phyloP scores from a whole-genome alignment of 2,113 vertebrate genomes.

The Ceuthmochares aereus region DNA sequence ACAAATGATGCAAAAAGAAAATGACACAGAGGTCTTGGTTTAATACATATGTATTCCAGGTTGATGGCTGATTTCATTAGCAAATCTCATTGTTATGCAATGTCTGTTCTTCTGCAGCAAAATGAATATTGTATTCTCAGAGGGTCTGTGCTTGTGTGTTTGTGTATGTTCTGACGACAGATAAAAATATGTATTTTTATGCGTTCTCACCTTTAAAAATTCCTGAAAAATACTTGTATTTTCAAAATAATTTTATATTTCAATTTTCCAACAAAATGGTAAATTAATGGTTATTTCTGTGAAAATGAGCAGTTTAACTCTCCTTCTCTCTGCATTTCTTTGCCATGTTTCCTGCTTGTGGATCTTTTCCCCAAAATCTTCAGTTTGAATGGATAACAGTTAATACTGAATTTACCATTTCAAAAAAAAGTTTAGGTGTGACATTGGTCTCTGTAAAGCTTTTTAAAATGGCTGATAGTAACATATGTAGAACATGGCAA shows the following conservation, averaged over 20 bases:
- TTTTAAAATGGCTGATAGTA: neutral
- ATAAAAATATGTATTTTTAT: constrained; percentile 56
- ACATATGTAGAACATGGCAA: neutral
- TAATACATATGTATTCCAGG: constrained; percentile 99
- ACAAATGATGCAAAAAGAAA: constrained; percentile 95
- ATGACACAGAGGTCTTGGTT: constrained; percentile 93
- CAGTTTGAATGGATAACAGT: neutral
- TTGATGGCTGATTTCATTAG: constrained; percentile 99
- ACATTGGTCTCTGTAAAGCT: neutral
- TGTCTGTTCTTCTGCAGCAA: constrained; percentile 99
- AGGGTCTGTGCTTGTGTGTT: constrained; percentile 68
- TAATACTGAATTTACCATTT: constrained; percentile 10
- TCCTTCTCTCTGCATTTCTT: neutral
- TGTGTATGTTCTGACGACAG: constrained; percentile 59
- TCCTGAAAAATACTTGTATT: neutral
- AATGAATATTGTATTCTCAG: constrained; percentile 97
- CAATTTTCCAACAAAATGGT: neutral
- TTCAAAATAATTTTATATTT: constrained; percentile 7
- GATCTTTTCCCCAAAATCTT: neutral
- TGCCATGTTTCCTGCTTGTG: neutral
- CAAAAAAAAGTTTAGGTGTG: neutral
- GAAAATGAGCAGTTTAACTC: neutral
- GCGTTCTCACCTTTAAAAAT: constrained; percentile 33
- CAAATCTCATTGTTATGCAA: constrained; percentile 99
- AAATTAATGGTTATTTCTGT: neutral